Conservation (phyloP, 1,140 invertebrate species). For the Ericerus pela region DNA sequence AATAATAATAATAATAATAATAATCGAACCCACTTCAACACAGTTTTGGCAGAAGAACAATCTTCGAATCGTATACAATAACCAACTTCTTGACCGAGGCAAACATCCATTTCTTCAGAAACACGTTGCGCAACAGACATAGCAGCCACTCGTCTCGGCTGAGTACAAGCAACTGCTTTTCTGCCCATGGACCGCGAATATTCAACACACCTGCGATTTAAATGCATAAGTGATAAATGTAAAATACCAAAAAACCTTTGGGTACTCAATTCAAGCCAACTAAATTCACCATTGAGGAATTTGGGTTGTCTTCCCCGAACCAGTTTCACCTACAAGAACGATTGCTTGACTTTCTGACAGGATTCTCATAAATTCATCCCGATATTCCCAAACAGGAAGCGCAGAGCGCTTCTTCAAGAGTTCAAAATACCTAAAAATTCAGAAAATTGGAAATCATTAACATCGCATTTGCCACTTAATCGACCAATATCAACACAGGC, state of each 20-base stretch:
- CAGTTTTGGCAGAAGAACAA: constrained; percentile 86
- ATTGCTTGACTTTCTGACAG: constrained; percentile 80
- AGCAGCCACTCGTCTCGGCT: constrained; percentile 91
- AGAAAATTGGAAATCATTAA: constrained; percentile 13
- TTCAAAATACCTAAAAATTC: constrained; percentile 50
- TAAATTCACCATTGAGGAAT: constrained; percentile 53
- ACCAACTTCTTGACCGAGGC: constrained; percentile 92
- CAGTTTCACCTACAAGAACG: constrained; percentile 89
- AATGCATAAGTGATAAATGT: constrained; percentile 5
- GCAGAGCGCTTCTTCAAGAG: constrained; percentile 74
- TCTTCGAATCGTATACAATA: constrained; percentile 99
- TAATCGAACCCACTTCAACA: constrained; percentile 45
- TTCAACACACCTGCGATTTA: constrained; percentile 70
- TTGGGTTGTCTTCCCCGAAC: constrained; percentile 95
- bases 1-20: neutral
- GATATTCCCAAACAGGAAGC: constrained; percentile 95
- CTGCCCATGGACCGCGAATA: constrained; percentile 54
- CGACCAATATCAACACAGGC: neutral
- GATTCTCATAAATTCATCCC: constrained; percentile 85
- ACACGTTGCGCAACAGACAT: constrained; percentile 98
- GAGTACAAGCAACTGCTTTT: constrained; percentile 91
- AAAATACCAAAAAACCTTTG: neutral
- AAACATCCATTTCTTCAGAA: constrained; percentile 98
- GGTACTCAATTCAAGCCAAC: neutral
- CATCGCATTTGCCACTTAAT: neutral